phyloP scores from a whole-genome alignment of 2,888 invertebrate genomes.

The Apamea epomidion region DNA sequence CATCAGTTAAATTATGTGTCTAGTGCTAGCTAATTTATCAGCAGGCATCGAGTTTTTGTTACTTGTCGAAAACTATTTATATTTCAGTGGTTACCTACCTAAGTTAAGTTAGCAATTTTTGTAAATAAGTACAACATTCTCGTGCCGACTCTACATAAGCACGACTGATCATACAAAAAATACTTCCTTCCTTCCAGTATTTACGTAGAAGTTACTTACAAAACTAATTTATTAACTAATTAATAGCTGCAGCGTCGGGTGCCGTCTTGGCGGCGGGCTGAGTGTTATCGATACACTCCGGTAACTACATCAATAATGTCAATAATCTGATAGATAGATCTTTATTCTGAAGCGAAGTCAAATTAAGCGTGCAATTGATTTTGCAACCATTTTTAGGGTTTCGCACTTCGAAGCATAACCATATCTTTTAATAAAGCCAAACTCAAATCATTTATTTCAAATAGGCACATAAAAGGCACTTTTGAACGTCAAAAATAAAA shows the following conservation, averaged over 20 bases:
- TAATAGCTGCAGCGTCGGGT: background rate
- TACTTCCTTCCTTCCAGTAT: background rate
- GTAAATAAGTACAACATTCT: background rate
- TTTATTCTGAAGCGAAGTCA: constrained; percentile 1
- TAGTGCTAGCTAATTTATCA: background rate
- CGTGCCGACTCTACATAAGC: background rate
- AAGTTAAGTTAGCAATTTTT: background rate
- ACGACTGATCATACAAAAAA: background rate
- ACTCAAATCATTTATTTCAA: too few species aligned
- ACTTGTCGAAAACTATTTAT: background rate
- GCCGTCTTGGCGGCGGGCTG: background rate
- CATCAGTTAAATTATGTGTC: background rate
- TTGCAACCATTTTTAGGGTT: too few species aligned
- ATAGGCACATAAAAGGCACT: too few species aligned
- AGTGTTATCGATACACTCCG: background rate
- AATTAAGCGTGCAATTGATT: background rate
- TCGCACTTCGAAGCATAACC: background rate
- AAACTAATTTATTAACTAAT: background rate
- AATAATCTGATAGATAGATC: background rate
- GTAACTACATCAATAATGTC: constrained; percentile 18
- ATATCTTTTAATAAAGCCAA: background rate
- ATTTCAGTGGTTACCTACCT: background rate
- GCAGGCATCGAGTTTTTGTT: background rate
- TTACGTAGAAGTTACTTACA: background rate
- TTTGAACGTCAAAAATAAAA: too few species aligned